phyloP scores from a whole-genome alignment of 2,113 vertebrate species.

The Tympanuchus pallidicinctus region DNA sequence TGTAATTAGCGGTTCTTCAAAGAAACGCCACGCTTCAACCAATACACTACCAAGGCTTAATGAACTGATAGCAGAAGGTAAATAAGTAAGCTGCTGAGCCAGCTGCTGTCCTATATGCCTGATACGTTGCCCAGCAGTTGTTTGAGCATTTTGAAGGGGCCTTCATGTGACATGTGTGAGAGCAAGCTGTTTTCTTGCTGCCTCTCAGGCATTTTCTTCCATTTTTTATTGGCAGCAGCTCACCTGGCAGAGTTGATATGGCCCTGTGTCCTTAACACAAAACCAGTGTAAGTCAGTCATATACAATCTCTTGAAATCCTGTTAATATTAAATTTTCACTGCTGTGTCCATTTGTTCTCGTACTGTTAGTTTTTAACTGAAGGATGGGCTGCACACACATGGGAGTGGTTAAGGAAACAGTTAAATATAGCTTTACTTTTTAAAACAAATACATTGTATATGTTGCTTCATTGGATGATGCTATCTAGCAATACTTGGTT shows the following conservation, averaged over 20 bases:
- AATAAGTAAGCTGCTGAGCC: background rate
- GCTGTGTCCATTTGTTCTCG: background rate
- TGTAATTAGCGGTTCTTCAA: background rate
- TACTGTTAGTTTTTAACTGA: background rate
- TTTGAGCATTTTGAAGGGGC: background rate
- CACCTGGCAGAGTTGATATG: background rate
- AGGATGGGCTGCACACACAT: background rate
- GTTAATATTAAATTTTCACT: background rate
- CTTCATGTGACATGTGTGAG: background rate
- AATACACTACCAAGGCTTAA: background rate
- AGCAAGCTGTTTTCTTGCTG: slow-evolving; percentile 35
- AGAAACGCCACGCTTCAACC: background rate
- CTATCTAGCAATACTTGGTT: background rate
- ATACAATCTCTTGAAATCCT: background rate
- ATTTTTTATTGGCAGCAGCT: background rate
- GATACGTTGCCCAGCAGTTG: background rate
- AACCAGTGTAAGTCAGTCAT: background rate
- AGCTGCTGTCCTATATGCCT: background rate
- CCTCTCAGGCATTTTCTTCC: background rate
- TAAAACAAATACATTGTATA: background rate
- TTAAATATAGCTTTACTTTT: background rate
- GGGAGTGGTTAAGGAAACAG: background rate
- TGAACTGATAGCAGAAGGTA: background rate
- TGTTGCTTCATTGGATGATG: background rate
- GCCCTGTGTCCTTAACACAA: background rate